Percentiles rank a stretch among this genome's conserved stretches.
Conservation (phyloP, 2,888 invertebrate genomes). For the Incurvaria masculella region DNA sequence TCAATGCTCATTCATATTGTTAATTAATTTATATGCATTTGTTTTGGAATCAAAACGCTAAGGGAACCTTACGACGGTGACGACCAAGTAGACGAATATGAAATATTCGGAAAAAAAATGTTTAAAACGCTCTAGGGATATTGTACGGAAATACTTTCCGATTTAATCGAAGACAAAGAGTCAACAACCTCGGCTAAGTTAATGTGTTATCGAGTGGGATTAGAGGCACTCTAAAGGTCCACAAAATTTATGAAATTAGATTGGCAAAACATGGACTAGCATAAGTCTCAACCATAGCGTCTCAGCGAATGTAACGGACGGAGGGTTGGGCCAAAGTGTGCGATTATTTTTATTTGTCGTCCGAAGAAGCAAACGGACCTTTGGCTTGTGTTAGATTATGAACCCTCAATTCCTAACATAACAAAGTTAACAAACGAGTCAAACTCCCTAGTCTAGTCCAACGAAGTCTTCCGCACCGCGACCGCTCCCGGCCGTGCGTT, state of each 20-base stretch:
- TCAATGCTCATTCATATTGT: not conserved
- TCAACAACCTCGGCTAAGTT: not conserved
- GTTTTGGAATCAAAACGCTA: not conserved
- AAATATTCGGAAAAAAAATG: too few species aligned
- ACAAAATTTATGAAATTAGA: not conserved
- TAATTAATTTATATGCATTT: not conserved
- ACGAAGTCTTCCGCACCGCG: too few species aligned
- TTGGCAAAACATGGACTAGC: not conserved
- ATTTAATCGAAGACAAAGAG: too few species aligned
- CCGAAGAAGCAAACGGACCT: not conserved
- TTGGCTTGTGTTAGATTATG: not conserved
- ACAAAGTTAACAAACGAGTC: too few species aligned
- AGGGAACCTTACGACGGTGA: not conserved
- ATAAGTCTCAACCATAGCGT: too few species aligned
- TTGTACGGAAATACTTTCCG: too few species aligned
- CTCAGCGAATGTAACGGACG: not conserved
- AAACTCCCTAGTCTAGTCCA: not conserved
- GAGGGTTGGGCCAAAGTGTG: too few species aligned
- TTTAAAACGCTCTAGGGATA: too few species aligned
- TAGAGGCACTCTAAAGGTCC: not conserved
- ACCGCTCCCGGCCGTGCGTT: too few species aligned
- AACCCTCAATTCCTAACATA: too few species aligned
- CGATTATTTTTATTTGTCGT: too few species aligned
- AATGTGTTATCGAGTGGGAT: not conserved
- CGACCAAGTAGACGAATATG: not conserved